Percentiles rank a stretch among this genome's conserved stretches.
Conservation (phyloP, 2,888 invertebrate species). For the Drosophila kuntzei region DNA sequence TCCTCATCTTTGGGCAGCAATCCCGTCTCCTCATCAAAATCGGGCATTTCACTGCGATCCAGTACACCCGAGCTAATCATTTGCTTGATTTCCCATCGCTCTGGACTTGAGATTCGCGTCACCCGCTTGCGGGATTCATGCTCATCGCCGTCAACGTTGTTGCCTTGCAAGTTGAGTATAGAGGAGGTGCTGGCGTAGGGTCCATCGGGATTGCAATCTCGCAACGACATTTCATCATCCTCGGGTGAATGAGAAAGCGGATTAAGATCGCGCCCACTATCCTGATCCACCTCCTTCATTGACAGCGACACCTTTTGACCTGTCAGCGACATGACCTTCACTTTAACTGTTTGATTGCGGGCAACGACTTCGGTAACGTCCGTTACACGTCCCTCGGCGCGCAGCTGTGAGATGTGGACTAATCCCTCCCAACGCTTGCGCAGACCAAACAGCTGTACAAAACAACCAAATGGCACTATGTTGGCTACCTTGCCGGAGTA, state of each 20-base stretch:
- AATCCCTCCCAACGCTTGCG: conserved; percentile 96
- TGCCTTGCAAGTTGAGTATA: conserved; percentile 86
- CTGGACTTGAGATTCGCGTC: conserved; percentile 97
- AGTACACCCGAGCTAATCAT: conserved; percentile 97
- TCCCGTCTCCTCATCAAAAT: conserved; percentile 98
- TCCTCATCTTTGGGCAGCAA: conserved; percentile 95
- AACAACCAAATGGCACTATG: conserved; percentile 99
- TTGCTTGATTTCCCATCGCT: conserved; percentile 99
- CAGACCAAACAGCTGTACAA: conserved; percentile 97
- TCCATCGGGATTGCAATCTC: conserved; percentile 95
- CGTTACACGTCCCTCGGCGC: conserved; percentile 96
- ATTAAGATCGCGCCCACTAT: conserved; percentile 96
- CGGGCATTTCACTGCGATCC: conserved; percentile 96
- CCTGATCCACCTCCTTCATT: conserved; percentile 99
- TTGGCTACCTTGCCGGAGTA: conserved; percentile 97
- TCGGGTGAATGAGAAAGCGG: conserved; percentile 91
- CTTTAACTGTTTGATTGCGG: conserved; percentile 95
- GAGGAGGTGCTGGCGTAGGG: conserved; percentile 89
- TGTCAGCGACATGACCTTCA: conserved; percentile 96
- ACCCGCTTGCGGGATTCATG: conserved; percentile 93
- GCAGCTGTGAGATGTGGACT: conserved; percentile 97
- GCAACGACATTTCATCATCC: conserved; percentile 85
- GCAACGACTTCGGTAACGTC: conserved; percentile 97
- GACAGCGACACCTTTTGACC: conserved; percentile 97
- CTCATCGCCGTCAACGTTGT: conserved; percentile 90